Percentiles rank a stretch among this genome's conserved stretches.
These are phyloP conservation scores for Triplophysa yarkandensis DNA, from an alignment of 2,797 vertebrate species.

Conservation along the genomic window DNA sequence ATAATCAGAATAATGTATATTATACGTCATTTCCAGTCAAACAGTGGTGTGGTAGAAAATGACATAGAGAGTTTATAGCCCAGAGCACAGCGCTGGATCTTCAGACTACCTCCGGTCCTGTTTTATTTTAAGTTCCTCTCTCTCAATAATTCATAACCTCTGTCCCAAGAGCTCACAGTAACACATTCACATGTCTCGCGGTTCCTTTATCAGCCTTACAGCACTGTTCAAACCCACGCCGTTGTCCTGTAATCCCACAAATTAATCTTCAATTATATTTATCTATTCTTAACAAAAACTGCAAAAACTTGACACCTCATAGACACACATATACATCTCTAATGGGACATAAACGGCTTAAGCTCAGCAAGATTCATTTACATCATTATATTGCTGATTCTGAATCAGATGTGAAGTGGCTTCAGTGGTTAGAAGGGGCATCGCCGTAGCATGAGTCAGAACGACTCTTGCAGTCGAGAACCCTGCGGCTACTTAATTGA, in stretches of 20 bases:
- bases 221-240: not conserved
- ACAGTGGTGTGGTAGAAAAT: not conserved
- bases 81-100: conserved; percentile 12
- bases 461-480: not conserved
- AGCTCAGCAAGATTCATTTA: not conserved
- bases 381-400: not conserved
- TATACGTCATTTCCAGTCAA: not conserved
- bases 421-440: not conserved
- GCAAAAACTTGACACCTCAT: not conserved
- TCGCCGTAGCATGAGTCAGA: not conserved
- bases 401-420: not conserved
- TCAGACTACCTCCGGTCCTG: conserved; percentile 26
- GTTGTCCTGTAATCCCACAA: not conserved
- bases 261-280: not conserved
- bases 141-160: conserved; percentile 77
- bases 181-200: conserved; percentile 32
- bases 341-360: not conserved
- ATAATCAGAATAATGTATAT: not conserved
- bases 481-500: conserved; percentile 42
- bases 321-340: not conserved
- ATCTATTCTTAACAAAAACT: no score
- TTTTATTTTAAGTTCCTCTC: conserved; percentile 78
- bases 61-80: not conserved
- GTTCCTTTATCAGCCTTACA: conserved; percentile 31
- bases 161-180: conserved; percentile 30